Conservation (phyloP, 2,113 vertebrate genomes). For the Cyprinodon tularosa region DNA sequence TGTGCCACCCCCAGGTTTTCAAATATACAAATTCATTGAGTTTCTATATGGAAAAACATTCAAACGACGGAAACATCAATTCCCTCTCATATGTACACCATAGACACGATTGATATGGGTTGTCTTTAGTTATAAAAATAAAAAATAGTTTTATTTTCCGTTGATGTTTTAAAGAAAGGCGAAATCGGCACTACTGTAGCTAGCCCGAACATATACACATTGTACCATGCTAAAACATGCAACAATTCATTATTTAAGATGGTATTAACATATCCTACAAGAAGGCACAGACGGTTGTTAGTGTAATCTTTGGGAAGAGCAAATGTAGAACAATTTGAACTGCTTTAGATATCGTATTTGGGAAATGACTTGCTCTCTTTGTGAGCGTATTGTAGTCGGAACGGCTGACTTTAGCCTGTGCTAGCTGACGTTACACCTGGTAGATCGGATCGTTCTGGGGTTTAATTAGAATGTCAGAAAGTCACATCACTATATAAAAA, state of each 20-base stretch:
- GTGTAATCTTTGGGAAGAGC: neutral
- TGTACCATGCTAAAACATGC: neutral
- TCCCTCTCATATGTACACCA: too few species aligned
- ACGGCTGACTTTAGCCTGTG: constrained; percentile 29
- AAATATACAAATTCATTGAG: neutral
- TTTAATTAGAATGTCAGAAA: neutral
- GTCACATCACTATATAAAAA: neutral
- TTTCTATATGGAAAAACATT: neutral
- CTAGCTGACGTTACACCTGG: neutral
- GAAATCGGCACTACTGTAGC: neutral
- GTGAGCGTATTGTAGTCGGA: neutral
- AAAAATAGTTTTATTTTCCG: neutral
- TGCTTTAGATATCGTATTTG: neutral
- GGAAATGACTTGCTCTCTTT: neutral
- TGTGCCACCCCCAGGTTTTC: neutral
- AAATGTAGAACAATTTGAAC: neutral
- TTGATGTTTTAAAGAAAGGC: neutral
- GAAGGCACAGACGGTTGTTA: too few species aligned
- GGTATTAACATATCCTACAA: too few species aligned
- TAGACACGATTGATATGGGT: too few species aligned
- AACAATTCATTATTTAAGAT: neutral
- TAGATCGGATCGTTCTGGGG: neutral
- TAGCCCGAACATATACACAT: neutral
- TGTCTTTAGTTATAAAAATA: neutral
- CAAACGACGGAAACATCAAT: too few species aligned